Conservation (phyloP, 2,888 invertebrate species). For the Lithophane ornitopus region DNA sequence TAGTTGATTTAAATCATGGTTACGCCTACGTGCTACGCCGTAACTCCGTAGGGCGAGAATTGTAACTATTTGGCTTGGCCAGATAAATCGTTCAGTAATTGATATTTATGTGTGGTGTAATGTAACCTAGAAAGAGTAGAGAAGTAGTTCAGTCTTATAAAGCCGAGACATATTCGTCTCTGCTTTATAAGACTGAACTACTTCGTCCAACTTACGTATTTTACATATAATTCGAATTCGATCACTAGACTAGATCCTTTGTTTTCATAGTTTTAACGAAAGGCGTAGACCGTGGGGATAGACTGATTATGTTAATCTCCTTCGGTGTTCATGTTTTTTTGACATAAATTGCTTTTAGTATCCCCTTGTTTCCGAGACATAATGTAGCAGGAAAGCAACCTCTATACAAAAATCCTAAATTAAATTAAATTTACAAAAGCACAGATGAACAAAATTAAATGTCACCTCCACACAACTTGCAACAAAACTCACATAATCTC, state of each 20-base stretch:
- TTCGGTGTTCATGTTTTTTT: neutral
- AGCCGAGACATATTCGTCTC: too few species aligned
- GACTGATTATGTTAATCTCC: neutral
- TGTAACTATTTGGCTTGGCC: constrained; percentile 7
- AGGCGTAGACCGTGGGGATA: neutral
- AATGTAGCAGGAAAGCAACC: neutral
- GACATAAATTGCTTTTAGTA: neutral
- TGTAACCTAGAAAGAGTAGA: too few species aligned
- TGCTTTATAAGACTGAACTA: neutral
- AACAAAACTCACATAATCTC: constrained; percentile 32
- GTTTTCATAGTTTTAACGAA: neutral
- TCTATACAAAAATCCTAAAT: neutral
- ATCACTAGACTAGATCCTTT: neutral
- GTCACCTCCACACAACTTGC: constrained; percentile 15
- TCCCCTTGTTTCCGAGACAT: neutral
- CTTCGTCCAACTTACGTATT: neutral
- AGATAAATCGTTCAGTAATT: constrained; percentile 45
- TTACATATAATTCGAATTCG: neutral
- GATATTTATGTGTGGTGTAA: constrained; percentile 47
- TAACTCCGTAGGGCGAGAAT: constrained; percentile 37
- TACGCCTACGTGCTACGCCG: constrained; percentile 39
- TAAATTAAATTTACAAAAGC: constrained; percentile 6
- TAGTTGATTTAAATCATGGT: constrained; percentile 29
- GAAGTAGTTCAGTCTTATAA: too few species aligned
- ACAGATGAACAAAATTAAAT: constrained; percentile 8